These are phyloP conservation scores for Reticulitermes speratus DNA, from an alignment of 1,140 invertebrate genomes.

Conservation along the genomic window DNA sequence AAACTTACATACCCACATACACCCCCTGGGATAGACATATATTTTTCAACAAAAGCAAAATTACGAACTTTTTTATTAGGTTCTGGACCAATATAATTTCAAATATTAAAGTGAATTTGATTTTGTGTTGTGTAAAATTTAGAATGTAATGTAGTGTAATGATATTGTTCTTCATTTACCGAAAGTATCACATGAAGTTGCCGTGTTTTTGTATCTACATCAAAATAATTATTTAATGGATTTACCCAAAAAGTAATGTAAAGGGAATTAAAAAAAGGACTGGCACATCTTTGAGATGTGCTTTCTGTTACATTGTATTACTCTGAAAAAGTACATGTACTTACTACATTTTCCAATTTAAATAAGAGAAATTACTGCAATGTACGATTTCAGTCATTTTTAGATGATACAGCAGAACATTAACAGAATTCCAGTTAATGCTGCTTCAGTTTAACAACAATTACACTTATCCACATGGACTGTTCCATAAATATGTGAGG, in stretches of 20 bases:
- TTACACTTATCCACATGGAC: background rate
- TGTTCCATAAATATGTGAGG: background rate
- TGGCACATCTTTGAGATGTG: background rate
- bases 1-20: background rate
- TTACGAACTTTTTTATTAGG: background rate
- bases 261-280: background rate
- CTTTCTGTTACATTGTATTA: background rate
- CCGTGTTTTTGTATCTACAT: background rate
- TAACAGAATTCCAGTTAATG: background rate
- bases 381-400: background rate
- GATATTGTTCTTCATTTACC: background rate
- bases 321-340: background rate
- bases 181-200: background rate
- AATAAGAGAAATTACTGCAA: background rate
- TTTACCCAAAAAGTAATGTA: background rate
- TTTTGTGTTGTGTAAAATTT: background rate
- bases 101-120: background rate
- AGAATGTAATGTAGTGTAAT: background rate
- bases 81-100: background rate
- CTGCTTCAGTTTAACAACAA: background rate
- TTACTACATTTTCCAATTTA: background rate
- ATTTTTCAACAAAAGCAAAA: slow-evolving; percentile 1
- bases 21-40: background rate
- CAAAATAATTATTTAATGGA: background rate
- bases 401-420: background rate